Evolutionary conservation across 1,140 invertebrate genomes (phyloP), one percentile per base, ranked within the genome.

Genomic region (Ooceraea biroi): DNA sequence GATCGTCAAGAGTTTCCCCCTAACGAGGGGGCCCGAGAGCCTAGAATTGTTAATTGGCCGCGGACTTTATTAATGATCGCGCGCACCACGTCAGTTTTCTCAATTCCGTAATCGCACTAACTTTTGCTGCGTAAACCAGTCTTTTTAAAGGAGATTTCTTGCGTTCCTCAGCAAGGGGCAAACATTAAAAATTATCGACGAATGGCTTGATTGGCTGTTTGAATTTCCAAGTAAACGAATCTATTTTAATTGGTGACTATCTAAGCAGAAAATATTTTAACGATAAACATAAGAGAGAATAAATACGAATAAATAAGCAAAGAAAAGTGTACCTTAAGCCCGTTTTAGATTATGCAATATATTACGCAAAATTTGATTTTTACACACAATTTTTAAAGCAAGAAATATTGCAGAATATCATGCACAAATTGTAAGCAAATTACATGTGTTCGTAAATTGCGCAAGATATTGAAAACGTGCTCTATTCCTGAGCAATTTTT

Each of bases 41-140:
- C 66, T 73, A 80, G 74, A 57, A 84, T 87, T 84, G 83, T 88
- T 88, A 87, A 88, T 88, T 74, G 57, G n/a, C 11, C 68, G 48
- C 36, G 25, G 48, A 66, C 27, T 87, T 87, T 88, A 87, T 87
- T 88, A 80, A 88, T 58, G 61, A 74, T 44, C 22, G 36, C 50
- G 76, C 41, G 17, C 52, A 14, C 19, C 19, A 44, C 48, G 69
- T 80, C 63, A 84, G 87, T 55, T 84, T 80, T 63, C 55, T 17
- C 44, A 30, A 52, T 88, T 11, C 3, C 27, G 63, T 72, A 48
- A 87, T 86, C 44, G 22, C 55, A 12, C 25, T 17, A 83, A 88
- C 46, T 87, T 73, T 48, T 19, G n/a, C 58, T 7, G 19, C n/a
- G 12, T 17, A n/a, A 57, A 46, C 12, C 8, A 36, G 44, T 78